Evolutionary conservation across 2,797 vertebrate genomes (phyloP).

Genomic region (Peromyscus melanophrys): DNA sequence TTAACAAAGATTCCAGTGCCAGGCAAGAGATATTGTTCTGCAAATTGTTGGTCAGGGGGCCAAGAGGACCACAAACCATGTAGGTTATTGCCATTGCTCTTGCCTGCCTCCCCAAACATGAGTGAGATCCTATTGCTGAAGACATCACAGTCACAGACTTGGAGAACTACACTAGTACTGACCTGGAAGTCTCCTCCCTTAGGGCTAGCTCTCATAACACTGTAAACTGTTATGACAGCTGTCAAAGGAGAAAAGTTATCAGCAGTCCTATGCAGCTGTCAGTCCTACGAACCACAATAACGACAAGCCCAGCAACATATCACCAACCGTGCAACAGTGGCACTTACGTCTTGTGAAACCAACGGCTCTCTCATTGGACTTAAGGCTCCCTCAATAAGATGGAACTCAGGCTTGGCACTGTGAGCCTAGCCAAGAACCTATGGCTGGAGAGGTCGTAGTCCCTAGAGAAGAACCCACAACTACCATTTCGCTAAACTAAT

Average conservation of each 20-base stretch:
- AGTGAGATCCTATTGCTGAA: not conserved
- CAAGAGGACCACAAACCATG: not conserved
- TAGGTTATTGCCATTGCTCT: not conserved
- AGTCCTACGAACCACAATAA: not conserved
- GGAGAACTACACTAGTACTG: not conserved
- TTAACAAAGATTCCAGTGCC: not conserved
- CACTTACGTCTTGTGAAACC: not conserved
- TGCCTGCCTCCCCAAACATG: not conserved
- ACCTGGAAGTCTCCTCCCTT: not conserved
- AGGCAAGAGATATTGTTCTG: not conserved
- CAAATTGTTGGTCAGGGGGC: not conserved
- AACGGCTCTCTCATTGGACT: not conserved
- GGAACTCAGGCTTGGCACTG: not conserved
- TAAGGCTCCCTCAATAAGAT: not conserved
- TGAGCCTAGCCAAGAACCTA: not conserved
- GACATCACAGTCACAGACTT: not conserved
- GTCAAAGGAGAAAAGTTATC: not conserved
- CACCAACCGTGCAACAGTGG: not conserved
- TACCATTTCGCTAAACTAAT: not conserved
- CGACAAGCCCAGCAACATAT: not conserved
- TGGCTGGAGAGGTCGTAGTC: not conserved
- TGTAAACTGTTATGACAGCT: not conserved
- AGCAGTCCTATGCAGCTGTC: not conserved
- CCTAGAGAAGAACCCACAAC: not conserved
- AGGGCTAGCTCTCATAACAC: not conserved